These are phyloP conservation scores for Brassicogethes aeneus DNA, from an alignment of 2,888 invertebrate genomes.

Conservation along the genomic window DNA sequence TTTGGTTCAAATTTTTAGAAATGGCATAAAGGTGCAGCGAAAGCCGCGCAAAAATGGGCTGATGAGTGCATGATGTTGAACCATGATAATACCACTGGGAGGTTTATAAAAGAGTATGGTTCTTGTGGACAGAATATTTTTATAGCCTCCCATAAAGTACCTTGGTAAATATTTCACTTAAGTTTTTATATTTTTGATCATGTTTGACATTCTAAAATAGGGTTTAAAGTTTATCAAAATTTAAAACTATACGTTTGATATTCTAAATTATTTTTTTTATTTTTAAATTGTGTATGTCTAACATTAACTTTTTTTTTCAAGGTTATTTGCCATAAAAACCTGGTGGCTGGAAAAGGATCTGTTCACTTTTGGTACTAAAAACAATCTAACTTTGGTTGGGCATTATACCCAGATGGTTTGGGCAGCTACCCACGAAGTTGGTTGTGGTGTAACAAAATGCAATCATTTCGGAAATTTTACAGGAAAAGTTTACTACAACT, in stretches of 20 bases:
- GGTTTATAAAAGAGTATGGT: slow-evolving; percentile 57
- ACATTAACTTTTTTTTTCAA: slow-evolving; percentile 33
- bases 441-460: slow-evolving; percentile 67
- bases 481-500: slow-evolving; percentile 62
- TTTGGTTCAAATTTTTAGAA: slow-evolving; percentile 45
- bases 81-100: slow-evolving; percentile 60
- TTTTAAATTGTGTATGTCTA: too few species aligned
- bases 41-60: slow-evolving; percentile 66
- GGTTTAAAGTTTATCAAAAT: too few species aligned
- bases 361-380: slow-evolving; percentile 59
- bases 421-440: slow-evolving; percentile 68
- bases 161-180: slow-evolving; percentile 55
- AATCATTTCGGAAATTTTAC: slow-evolving; percentile 43
- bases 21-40: slow-evolving; percentile 64
- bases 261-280: too few species aligned
- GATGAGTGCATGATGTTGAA: slow-evolving; percentile 58
- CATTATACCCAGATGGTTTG: slow-evolving; percentile 81
- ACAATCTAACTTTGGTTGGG: slow-evolving; percentile 56
- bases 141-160: slow-evolving; percentile 68
- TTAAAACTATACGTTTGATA: too few species aligned
- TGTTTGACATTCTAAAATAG: too few species aligned
- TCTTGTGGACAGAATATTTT: slow-evolving; percentile 77
- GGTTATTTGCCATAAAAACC: slow-evolving; percentile 70
- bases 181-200: too few species aligned
- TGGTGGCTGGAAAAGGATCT: slow-evolving; percentile 70